Evolutionary conservation across 2,113 vertebrate species (phyloP).

Genomic region (Craseonycteris thonglongyai): DNA sequence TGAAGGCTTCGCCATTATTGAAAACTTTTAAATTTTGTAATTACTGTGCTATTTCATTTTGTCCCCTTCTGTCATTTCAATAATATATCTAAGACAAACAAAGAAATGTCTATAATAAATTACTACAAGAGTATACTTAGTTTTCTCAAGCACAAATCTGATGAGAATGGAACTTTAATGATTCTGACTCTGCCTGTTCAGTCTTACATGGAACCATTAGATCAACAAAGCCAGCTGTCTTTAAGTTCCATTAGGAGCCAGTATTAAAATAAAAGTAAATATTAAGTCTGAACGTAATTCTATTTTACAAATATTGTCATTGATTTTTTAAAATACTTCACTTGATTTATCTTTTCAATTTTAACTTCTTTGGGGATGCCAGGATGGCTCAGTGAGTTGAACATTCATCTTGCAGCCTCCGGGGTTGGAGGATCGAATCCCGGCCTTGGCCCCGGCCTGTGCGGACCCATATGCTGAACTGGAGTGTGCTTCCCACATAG

Average conservation of each 20-base stretch:
- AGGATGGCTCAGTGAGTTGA: no score
- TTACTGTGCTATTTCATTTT: slow-evolving; percentile 70
- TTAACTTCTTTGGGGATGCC: slow-evolving; percentile 42
- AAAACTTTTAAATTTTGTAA: slow-evolving; percentile 64
- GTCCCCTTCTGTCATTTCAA: slow-evolving; percentile 62
- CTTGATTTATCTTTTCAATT: slow-evolving; percentile 40
- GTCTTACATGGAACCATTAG: slow-evolving; percentile 73
- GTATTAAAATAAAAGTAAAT: slow-evolving; percentile 84
- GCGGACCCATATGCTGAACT: no score
- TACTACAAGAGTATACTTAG: slow-evolving; percentile 47
- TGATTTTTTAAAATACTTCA: slow-evolving; percentile 69
- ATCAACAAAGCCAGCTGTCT: slow-evolving; percentile 84
- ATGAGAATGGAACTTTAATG: slow-evolving; percentile 78
- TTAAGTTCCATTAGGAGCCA: slow-evolving; percentile 82
- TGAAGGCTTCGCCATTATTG: background rate
- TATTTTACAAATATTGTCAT: slow-evolving; percentile 81
- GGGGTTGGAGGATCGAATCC: no score
- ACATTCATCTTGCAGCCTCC: no score
- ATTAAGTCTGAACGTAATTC: slow-evolving; percentile 83
- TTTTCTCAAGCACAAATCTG: slow-evolving; percentile 73
- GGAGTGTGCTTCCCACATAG: no score
- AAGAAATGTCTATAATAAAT: slow-evolving; percentile 66
- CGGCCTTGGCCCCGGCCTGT: no score
- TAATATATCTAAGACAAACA: slow-evolving; percentile 74
- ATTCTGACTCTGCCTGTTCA: slow-evolving; percentile 68